phyloP scores from a whole-genome alignment of 2,888 invertebrate genomes.

The Ophion slaviceki region DNA sequence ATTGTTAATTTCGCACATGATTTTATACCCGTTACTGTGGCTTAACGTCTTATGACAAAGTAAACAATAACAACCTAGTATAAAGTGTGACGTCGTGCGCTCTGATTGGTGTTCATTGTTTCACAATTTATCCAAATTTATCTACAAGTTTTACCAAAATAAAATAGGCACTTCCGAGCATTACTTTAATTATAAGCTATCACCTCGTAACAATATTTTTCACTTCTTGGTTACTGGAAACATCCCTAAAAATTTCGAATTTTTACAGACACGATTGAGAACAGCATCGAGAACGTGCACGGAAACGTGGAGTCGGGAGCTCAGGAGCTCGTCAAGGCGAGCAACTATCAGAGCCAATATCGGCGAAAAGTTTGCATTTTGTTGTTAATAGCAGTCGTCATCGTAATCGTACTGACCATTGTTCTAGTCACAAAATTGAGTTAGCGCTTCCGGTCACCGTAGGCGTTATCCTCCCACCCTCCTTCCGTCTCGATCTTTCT shows the following conservation, averaged over 20 bases:
- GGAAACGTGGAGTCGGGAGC: constrained; percentile 92
- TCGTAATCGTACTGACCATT: constrained; percentile 89
- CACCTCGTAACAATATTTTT: no score
- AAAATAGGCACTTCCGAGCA: no score
- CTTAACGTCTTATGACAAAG: no score
- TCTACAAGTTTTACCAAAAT: no score
- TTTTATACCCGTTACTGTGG: no score
- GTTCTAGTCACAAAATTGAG: constrained; percentile 84
- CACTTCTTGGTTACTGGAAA: no score
- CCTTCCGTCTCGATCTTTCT: constrained; percentile 10
- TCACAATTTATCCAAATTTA: no score
- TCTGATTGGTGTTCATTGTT: no score
- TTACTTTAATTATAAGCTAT: no score
- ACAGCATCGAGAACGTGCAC: constrained; percentile 90
- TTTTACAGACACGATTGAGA: constrained; percentile 91
- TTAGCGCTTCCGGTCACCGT: constrained; percentile 78
- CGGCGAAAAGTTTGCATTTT: constrained; percentile 90
- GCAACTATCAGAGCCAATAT: constrained; percentile 90
- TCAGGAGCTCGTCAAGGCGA: constrained; percentile 92
- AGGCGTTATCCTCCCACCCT: constrained; percentile 69
- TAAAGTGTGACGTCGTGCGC: no score
- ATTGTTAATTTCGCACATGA: no score
- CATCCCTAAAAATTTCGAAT: background rate
- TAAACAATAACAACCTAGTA: no score
- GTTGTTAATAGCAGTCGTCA: constrained; percentile 87